A percentile compares a stretch with the other conserved stretches of the same genome.
phyloP scores from a whole-genome alignment of 2,888 invertebrate species.

The Eretmocerus hayati region DNA sequence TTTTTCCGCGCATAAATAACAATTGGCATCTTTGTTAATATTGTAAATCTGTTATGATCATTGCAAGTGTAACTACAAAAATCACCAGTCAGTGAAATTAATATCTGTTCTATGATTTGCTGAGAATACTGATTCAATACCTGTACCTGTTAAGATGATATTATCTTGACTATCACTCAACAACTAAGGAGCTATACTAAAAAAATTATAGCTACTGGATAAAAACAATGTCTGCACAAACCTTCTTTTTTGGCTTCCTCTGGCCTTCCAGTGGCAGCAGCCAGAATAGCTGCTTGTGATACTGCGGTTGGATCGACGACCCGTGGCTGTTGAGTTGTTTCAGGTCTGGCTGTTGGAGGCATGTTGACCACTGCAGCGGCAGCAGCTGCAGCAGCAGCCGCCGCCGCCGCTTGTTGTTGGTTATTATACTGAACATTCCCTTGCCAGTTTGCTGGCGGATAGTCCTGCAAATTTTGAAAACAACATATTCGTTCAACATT shows the following conservation, averaged over 20 bases:
- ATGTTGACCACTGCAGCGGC: constrained; percentile 12
- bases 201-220: too few species aligned
- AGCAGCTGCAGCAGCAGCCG: constrained; percentile 24
- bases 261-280: constrained; percentile 32
- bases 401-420: constrained; percentile 30
- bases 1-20: too few species aligned
- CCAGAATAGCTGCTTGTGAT: constrained; percentile 26
- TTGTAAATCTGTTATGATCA: too few species aligned
- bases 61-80: too few species aligned
- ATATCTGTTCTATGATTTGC: too few species aligned
- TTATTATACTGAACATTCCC: constrained; percentile 40
- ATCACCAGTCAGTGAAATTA: too few species aligned
- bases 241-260: constrained; percentile 47
- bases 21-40: too few species aligned
- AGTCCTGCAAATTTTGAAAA: constrained; percentile 36
- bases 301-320: constrained; percentile 23
- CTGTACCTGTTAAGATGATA: too few species aligned
- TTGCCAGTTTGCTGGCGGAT: constrained; percentile 43
- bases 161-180: too few species aligned
- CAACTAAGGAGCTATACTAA: too few species aligned
- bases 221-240: too few species aligned
- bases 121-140: too few species aligned
- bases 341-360: constrained; percentile 3
- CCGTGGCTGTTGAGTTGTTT: constrained; percentile 1
- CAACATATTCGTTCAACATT: constrained; percentile 5